Percentiles rank a stretch among this genome's conserved stretches.
Conservation (phyloP, 1,140 invertebrate species). For the Drosophila navojoa region DNA sequence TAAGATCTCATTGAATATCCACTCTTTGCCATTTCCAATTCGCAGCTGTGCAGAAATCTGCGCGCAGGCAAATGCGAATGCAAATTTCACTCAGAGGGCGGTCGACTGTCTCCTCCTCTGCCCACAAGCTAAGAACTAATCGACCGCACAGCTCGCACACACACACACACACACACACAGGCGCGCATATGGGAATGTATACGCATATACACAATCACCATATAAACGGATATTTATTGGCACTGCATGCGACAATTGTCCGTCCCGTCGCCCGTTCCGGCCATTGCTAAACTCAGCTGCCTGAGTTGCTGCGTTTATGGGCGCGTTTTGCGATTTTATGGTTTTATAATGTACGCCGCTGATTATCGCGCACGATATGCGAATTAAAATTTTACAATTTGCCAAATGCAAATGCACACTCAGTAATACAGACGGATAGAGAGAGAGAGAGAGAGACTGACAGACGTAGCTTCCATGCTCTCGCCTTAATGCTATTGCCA, state of each 20-base stretch:
- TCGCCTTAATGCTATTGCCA: conserved; percentile 26
- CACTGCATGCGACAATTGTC: conserved; percentile 75
- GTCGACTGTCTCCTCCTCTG: not conserved
- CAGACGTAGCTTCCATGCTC: conserved; percentile 5
- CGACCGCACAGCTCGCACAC: conserved; percentile 1
- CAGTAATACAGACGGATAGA: conserved; percentile 4
- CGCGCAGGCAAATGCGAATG: conserved; percentile 59
- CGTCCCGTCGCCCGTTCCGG: conserved; percentile 12
- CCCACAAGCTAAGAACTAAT: conserved; percentile 34
- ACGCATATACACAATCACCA: conserved; percentile 67
- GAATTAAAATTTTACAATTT: conserved; percentile 82
- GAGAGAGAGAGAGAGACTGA: not conserved
- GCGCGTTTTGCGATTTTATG: conserved; percentile 77
- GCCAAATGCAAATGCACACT: conserved; percentile 71
- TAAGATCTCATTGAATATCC: conserved; percentile 42
- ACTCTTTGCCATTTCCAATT: conserved; percentile 43
- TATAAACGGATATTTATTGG: conserved; percentile 80
- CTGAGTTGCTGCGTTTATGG: conserved; percentile 55
- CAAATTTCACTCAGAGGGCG: conserved; percentile 52
- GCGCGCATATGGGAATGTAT: not conserved
- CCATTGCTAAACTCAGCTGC: conserved; percentile 15
- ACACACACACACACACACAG: not conserved
- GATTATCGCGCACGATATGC: conserved; percentile 81
- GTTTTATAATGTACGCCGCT: conserved; percentile 79
- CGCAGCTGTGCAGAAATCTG: conserved; percentile 60